phyloP scores from a whole-genome alignment of 2,888 invertebrate genomes.

The Trissonchulus sp. region DNA sequence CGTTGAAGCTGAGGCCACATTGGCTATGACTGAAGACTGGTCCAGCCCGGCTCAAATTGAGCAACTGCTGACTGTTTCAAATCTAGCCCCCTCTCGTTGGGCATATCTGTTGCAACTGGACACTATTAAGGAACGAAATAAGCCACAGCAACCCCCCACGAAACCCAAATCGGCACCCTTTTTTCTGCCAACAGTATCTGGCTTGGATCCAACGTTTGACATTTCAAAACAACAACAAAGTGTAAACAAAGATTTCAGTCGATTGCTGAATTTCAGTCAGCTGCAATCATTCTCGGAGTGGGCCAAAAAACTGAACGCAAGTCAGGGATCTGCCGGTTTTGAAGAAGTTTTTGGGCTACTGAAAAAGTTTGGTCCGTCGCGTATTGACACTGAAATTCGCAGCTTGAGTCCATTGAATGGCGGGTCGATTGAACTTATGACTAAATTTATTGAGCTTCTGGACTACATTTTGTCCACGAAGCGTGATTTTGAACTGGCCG shows the following conservation, averaged over 20 bases:
- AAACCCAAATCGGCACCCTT: slow-evolving; percentile 84
- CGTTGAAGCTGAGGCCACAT: neutral
- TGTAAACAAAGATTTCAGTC: neutral
- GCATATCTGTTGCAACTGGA: slow-evolving; percentile 79
- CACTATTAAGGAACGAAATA: slow-evolving; percentile 64
- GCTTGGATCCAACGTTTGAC: slow-evolving; percentile 74
- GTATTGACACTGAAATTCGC: slow-evolving; percentile 78
- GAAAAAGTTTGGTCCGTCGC: slow-evolving; percentile 70
- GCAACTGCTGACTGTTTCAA: slow-evolving; percentile 69
- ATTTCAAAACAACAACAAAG: slow-evolving; percentile 49
- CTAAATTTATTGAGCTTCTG: slow-evolving; percentile 70
- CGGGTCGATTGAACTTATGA: slow-evolving; percentile 66
- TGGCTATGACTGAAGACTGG: neutral
- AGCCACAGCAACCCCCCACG: slow-evolving; percentile 74
- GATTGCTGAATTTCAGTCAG: neutral
- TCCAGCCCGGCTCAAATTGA: slow-evolving; percentile 45
- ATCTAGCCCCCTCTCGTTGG: slow-evolving; percentile 79
- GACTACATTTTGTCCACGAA: slow-evolving; percentile 67
- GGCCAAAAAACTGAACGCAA: slow-evolving; percentile 18
- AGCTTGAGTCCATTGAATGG: slow-evolving; percentile 69
- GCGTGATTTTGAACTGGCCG: slow-evolving; percentile 77
- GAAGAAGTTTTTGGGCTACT: slow-evolving; percentile 49
- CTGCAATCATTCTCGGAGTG: slow-evolving; percentile 27
- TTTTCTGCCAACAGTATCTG: slow-evolving; percentile 82
- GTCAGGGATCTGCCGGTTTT: no score